Evolutionary conservation across 2,888 invertebrate genomes (phyloP).

Genomic region (Hipparchia sbordonii): DNA sequence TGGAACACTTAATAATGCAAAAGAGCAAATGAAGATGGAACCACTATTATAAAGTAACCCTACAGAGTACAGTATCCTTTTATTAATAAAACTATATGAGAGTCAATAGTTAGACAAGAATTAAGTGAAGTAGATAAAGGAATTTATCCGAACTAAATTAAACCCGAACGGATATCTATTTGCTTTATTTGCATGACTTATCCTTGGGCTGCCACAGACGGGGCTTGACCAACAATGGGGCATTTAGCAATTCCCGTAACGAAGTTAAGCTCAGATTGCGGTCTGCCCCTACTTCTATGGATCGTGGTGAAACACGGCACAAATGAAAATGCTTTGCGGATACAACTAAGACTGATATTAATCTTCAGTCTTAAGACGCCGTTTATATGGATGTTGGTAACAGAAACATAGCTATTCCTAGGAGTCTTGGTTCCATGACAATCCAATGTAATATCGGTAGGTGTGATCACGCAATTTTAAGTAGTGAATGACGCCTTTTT

Average conservation of each 20-base stretch:
- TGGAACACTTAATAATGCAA: too few relatives aligned
- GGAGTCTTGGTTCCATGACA: too few relatives aligned
- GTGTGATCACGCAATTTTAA: too few relatives aligned
- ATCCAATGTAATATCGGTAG: too few relatives aligned
- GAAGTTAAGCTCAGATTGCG: slow-evolving; percentile 79
- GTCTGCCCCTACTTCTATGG: slow-evolving; percentile 57
- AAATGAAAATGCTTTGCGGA: slow-evolving; percentile 43
- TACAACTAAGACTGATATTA: slow-evolving; percentile 43
- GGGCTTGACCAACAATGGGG: slow-evolving; percentile 71
- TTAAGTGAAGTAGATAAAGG: not conserved
- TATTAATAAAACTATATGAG: too few relatives aligned
- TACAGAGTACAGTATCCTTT: too few relatives aligned
- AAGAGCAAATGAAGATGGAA: too few relatives aligned
- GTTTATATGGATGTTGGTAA: not conserved
- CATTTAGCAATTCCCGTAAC: slow-evolving; percentile 80
- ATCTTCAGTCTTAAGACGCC: slow-evolving; percentile 15
- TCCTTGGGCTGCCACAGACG: slow-evolving; percentile 53
- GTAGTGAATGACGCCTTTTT: too few relatives aligned
- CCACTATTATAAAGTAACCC: too few relatives aligned
- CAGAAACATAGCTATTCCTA: too few relatives aligned
- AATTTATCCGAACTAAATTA: slow-evolving; percentile 18
- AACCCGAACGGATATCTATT: slow-evolving; percentile 28
- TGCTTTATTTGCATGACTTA: slow-evolving; percentile 54
- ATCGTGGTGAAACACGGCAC: slow-evolving; percentile 53
- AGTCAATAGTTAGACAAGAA: too few relatives aligned